A percentile compares a stretch with the other conserved stretches of the same genome.
These are phyloP conservation scores for Fissipunctia ypsillon DNA, from an alignment of 2,888 invertebrate genomes.

Conservation along the genomic window DNA sequence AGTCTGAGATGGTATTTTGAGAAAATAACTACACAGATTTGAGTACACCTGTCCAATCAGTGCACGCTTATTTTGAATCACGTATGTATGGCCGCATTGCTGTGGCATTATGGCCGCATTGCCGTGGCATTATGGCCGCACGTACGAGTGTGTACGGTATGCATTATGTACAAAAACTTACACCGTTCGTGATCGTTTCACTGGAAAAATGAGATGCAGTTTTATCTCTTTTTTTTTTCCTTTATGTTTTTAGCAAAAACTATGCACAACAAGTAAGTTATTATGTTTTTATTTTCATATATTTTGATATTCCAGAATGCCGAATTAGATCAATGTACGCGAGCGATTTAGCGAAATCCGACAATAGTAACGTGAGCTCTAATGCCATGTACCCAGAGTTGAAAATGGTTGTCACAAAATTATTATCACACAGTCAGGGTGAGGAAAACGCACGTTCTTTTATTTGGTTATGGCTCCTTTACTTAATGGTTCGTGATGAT, in stretches of 20 bases:
- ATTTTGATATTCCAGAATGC: constrained; percentile 80
- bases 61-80: neutral
- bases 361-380: constrained; percentile 70
- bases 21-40: neutral
- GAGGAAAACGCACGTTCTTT: constrained; percentile 71
- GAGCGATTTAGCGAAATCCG: constrained; percentile 75
- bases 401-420: constrained; percentile 87
- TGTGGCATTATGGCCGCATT: too few species aligned
- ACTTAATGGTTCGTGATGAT: constrained; percentile 17
- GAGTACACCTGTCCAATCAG: neutral
- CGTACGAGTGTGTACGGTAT: too few species aligned
- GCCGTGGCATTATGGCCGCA: too few species aligned
- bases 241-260: neutral
- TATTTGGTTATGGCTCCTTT: constrained; percentile 30
- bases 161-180: too few species aligned
- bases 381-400: constrained; percentile 82
- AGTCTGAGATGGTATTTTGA: neutral
- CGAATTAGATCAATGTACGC: constrained; percentile 75
- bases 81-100: neutral
- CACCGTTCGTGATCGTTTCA: neutral
- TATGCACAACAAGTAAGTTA: constrained; percentile 63
- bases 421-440: constrained; percentile 85
- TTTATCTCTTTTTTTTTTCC: neutral
- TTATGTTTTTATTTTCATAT: constrained; percentile 56
- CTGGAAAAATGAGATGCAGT: neutral